Conservation (phyloP, 2,797 vertebrate genomes). For the Telmatherina bonti region DNA sequence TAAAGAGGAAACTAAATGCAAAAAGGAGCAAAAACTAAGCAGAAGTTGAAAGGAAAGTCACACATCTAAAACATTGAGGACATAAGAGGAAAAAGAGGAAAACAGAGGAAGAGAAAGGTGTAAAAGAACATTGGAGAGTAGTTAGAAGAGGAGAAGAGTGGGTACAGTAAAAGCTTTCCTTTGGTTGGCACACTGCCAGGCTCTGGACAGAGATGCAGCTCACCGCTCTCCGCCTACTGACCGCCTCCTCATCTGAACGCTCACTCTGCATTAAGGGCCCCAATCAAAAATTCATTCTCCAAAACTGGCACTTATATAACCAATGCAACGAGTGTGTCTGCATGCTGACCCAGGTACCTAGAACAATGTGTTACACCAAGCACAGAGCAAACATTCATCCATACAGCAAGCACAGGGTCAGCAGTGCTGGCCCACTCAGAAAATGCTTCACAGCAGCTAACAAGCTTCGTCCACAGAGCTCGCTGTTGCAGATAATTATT, state of each 20-base stretch:
- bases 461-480: constrained; percentile 43
- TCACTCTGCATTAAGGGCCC: constrained; percentile 82
- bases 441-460: constrained; percentile 46
- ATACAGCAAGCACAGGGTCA: constrained; percentile 57
- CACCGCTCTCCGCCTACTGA: constrained; percentile 77
- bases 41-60: constrained; percentile 22
- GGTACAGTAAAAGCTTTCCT: constrained; percentile 76
- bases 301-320: constrained; percentile 82
- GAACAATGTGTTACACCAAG: constrained; percentile 63
- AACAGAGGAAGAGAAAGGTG: constrained; percentile 25
- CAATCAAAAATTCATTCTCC: constrained; percentile 87
- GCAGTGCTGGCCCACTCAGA: constrained; percentile 54
- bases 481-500: constrained; percentile 64
- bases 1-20: constrained; percentile 31
- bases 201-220: constrained; percentile 76
- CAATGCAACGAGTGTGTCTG: constrained; percentile 68
- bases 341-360: constrained; percentile 59
- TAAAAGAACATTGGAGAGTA: constrained; percentile 49
- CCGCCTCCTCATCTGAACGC: constrained; percentile 81
- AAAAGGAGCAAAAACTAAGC: constrained; percentile 23
- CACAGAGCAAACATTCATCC: constrained; percentile 61
- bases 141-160: constrained; percentile 66
- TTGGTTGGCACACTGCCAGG: constrained; percentile 70
- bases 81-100: constrained; percentile 7
- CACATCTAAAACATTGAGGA: constrained; percentile 34